These are phyloP conservation scores for Pegoplata infirma DNA, from an alignment of 2,888 invertebrate genomes.

Conservation along the genomic window DNA sequence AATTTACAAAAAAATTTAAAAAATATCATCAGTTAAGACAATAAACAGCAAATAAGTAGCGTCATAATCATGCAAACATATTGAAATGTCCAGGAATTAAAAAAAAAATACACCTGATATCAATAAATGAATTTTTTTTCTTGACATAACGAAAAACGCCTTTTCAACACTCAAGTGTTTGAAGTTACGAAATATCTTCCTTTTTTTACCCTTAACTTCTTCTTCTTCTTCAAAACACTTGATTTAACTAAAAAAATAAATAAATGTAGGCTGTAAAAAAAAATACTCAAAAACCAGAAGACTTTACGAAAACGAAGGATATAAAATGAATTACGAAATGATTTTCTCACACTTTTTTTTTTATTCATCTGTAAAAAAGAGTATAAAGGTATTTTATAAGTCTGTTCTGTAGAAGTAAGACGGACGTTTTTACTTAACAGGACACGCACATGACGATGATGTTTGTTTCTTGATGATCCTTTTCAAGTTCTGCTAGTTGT, in stretches of 20 bases:
- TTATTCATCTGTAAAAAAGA: background rate
- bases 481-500: background rate
- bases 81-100: background rate
- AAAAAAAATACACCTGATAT: conserved; percentile 22
- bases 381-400: conserved; percentile 10
- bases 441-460: conserved; percentile 53
- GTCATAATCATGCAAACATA: too few species aligned
- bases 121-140: background rate
- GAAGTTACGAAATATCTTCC: background rate
- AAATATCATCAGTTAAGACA: background rate
- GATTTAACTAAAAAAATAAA: background rate
- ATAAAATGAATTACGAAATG: conserved; percentile 30
- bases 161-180: background rate
- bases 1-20: conserved; percentile 1
- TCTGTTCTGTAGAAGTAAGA: background rate
- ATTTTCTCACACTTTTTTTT: conserved; percentile 56
- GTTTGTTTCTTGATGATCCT: too few species aligned
- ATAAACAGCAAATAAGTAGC: background rate
- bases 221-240: too few species aligned
- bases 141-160: background rate
- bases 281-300: background rate
- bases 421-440: conserved; percentile 16
- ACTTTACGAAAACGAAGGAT: background rate
- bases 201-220: background rate
- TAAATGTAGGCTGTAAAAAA: background rate